These are phyloP conservation scores for Brachynemurus nebulosus DNA, from an alignment of 2,888 invertebrate species.

Conservation along the genomic window DNA sequence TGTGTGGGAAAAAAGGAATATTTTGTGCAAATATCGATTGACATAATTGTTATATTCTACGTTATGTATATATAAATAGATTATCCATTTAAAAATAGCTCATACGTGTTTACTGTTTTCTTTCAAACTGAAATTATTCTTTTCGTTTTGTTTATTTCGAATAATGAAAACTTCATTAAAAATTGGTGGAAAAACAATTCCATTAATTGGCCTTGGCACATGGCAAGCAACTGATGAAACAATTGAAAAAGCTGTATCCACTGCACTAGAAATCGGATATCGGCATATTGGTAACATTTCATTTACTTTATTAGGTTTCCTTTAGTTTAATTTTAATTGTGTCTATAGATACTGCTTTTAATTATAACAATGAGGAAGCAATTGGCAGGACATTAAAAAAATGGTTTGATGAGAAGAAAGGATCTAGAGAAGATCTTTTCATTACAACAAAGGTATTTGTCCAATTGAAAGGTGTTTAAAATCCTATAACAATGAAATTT, in stretches of 20 bases:
- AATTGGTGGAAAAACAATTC: constrained; percentile 39
- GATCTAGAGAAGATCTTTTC: constrained; percentile 56
- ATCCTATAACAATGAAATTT: too few relatives aligned
- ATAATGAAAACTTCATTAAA: neutral
- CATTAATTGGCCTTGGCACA: constrained; percentile 57
- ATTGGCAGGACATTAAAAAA: constrained; percentile 53
- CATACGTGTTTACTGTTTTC: too few relatives aligned
- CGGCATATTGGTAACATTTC: constrained; percentile 39
- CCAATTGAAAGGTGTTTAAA: too few relatives aligned
- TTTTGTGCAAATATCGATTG: too few relatives aligned
- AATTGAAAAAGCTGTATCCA: constrained; percentile 44
- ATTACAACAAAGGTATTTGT: constrained; percentile 60
- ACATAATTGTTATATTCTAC: neutral
- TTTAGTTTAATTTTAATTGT: too few relatives aligned
- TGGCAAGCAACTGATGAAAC: constrained; percentile 56
- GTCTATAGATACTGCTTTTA: constrained; percentile 56
- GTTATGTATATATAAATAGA: neutral
- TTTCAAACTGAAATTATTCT: neutral
- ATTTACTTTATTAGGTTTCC: constrained; percentile 3
- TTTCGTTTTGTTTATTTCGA: neutral
- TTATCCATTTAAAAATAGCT: neutral
- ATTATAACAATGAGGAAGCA: constrained; percentile 63
- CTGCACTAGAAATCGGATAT: constrained; percentile 56
- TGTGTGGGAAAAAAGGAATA: too few relatives aligned
- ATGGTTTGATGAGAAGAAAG: constrained; percentile 48